phyloP scores from a whole-genome alignment of 2,797 vertebrate species.

The Paramormyrops hopkinsi region DNA sequence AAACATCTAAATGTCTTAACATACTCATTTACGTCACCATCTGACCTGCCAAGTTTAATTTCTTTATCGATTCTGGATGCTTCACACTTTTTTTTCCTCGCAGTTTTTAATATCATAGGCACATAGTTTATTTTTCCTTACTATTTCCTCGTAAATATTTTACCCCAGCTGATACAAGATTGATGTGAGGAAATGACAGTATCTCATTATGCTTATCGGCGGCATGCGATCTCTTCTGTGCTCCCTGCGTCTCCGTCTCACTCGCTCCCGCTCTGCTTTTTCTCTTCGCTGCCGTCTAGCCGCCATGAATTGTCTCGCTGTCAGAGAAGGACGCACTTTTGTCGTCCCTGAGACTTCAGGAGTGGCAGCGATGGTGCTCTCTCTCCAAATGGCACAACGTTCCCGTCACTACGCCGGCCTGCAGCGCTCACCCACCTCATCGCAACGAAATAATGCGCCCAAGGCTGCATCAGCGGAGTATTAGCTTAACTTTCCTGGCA shows the following conservation, averaged over 20 bases:
- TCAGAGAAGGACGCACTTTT: neutral
- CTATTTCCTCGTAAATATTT: neutral
- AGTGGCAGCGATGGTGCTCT: neutral
- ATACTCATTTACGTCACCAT: neutral
- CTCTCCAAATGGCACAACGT: neutral
- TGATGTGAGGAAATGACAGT: conserved; percentile 11
- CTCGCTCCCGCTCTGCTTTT: neutral
- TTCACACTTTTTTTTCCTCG: neutral
- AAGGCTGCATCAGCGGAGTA: neutral
- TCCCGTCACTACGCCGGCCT: neutral
- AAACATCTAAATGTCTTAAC: neutral
- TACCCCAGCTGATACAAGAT: neutral
- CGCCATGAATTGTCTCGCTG: neutral
- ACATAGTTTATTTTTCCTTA: neutral
- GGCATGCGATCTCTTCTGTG: conserved; percentile 15
- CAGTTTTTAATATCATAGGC: neutral
- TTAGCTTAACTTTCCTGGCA: neutral
- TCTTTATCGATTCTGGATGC: neutral
- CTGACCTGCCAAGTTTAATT: neutral
- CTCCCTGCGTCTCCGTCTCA: conserved; percentile 11
- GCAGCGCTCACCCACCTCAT: neutral
- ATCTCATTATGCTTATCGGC: conserved; percentile 3
- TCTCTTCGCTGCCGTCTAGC: neutral
- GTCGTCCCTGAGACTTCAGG: neutral
- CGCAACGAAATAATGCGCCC: neutral